Evolutionary conservation across 1,140 invertebrate genomes (phyloP), one percentile per base, ranked within the genome.

Genomic region (Halesus radiatus): DNA sequence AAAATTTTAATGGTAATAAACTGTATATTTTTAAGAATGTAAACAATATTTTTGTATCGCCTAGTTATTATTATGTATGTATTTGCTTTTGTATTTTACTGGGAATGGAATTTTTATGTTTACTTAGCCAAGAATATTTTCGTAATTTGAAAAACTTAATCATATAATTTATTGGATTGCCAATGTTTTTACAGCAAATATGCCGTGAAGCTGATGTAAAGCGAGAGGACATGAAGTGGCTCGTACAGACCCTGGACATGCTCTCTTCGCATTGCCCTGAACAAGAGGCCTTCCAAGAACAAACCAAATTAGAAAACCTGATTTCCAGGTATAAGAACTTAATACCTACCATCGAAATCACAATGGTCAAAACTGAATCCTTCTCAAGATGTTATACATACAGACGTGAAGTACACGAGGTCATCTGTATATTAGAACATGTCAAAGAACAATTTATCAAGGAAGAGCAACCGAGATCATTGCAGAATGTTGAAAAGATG

Each of bases 321-420:
- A 95, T 98, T 78, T 90, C 93, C 0, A 92, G 96, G 76, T 98
- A 98, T 86, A 97, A 98, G 86, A 95, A 95, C 83, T 89, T 99
- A 1, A 96, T 98, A 84, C 97, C 97, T 2, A 95, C 94, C 0
- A 96, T 98, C 82, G 97, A 98, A 86, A 94, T 97, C 26, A 97
- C 96, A 0, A 95, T 97, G 91, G 94, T 96, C 0, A 96, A 96
- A 87, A 97, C 97, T 1, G 96, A 98, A 84, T 94, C 97, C 0
- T 95, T 97, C 84, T 96, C 96, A 6, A 96, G 96, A 86, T 98
- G 97, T 86, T 98, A 98, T 86, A 95, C 95, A 0, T 98, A 97
- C 85, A 91, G 95, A 62, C 94, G 96, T 84, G 96, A 97, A 87
- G 94, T 98, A 0, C 93, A 94, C 79, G 95, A 97, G 89, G 94